These are phyloP conservation scores for Empidonax traillii DNA, from an alignment of 2,113 vertebrate species.

Conservation along the genomic window DNA sequence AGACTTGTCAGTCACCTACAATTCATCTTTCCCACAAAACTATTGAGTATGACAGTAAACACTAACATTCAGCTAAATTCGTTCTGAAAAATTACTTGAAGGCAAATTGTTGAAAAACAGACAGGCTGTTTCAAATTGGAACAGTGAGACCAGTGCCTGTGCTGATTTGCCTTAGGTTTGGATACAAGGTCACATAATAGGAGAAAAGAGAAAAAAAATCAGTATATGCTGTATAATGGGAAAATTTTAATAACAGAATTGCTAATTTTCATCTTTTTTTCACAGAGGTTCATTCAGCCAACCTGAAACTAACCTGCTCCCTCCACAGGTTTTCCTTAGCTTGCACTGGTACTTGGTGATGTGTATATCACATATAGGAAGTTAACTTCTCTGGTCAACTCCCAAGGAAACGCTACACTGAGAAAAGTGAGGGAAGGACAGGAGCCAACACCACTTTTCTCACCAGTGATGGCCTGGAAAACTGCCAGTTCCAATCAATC, in stretches of 20 bases:
- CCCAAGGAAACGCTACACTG: neutral
- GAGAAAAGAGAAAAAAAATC: neutral
- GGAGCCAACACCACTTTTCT: neutral
- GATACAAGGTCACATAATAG: slow-evolving; percentile 1
- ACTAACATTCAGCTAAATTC: neutral
- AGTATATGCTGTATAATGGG: neutral
- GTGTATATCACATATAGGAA: neutral
- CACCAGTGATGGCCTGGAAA: neutral
- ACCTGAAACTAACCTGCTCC: neutral
- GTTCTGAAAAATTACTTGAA: slow-evolving; percentile 16
- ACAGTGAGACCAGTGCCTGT: neutral
- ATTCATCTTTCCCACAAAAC: neutral
- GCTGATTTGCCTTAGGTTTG: neutral
- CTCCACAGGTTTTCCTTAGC: neutral
- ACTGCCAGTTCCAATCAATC: neutral
- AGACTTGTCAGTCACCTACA: neutral
- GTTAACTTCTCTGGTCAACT: neutral
- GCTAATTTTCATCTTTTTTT: neutral
- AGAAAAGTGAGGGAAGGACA: neutral
- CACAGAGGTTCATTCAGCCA: neutral
- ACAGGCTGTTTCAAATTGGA: neutral
- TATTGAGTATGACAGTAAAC: slow-evolving; percentile 13
- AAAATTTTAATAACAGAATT: neutral
- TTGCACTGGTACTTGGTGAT: neutral
- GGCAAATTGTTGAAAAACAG: neutral